Evolutionary conservation across 2,888 invertebrate species (phyloP).

Genomic region (Mimas tiliae): DNA sequence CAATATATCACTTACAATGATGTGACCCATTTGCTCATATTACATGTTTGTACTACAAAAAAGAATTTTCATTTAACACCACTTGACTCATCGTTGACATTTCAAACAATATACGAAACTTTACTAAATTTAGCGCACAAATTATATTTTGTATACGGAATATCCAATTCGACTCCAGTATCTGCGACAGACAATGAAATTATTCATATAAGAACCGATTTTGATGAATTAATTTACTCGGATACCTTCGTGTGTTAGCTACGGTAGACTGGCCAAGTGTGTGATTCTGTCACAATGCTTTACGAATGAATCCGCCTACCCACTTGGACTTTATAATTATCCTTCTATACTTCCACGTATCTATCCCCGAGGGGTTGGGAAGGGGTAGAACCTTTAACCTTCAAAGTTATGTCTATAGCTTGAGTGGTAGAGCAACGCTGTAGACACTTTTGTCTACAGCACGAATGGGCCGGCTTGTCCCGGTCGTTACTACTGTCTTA

Average conservation of each 20-base stretch:
- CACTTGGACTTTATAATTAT: neutral
- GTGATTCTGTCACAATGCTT: slow-evolving; percentile 35
- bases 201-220: slow-evolving; percentile 51
- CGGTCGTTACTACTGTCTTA: too few relatives aligned
- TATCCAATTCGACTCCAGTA: neutral
- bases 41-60: too few relatives aligned
- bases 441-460: too few relatives aligned
- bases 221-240: slow-evolving; percentile 52
- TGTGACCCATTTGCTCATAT: too few relatives aligned
- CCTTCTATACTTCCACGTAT: neutral
- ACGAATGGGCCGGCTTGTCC: too few relatives aligned
- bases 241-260: slow-evolving; percentile 36
- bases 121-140: neutral
- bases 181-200: slow-evolving; percentile 31
- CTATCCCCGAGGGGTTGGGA: neutral
- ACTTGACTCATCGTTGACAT: neutral
- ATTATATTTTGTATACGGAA: too few relatives aligned
- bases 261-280: slow-evolving; percentile 36
- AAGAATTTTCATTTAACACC: neutral
- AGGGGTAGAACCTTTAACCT: too few relatives aligned
- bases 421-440: neutral
- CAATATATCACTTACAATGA: too few relatives aligned
- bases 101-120: neutral
- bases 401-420: neutral
- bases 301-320: neutral